phyloP scores from a whole-genome alignment of 2,113 vertebrate genomes.

The Hypocryptadius cinnamomeus region DNA sequence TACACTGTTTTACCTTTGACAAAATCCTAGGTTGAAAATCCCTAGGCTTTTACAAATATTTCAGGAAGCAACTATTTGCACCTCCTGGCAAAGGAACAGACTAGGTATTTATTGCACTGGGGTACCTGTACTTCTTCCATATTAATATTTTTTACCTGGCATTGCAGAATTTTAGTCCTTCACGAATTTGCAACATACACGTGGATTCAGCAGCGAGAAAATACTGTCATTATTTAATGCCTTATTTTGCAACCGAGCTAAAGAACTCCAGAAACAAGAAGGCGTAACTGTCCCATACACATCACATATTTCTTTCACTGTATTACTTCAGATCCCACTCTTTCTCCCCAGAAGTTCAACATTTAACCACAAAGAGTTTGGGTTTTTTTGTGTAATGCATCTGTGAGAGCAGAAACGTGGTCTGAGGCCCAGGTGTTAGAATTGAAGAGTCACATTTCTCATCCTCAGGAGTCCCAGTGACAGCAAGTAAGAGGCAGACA shows the following conservation, averaged over 20 bases:
- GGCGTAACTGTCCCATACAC: accelerated
- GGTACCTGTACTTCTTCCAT: not conserved
- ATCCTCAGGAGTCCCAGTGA: not conserved
- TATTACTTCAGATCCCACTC: not conserved
- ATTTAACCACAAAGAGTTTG: not conserved
- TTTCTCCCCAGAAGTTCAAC: not conserved
- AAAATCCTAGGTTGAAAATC: not conserved
- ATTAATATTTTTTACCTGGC: not conserved
- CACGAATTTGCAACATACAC: not conserved
- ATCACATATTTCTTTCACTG: not conserved
- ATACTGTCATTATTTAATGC: not conserved
- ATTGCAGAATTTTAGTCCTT: not conserved
- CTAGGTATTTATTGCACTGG: not conserved
- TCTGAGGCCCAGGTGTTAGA: not conserved
- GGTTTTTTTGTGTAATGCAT: not conserved
- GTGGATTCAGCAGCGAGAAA: not conserved
- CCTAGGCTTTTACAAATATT: not conserved
- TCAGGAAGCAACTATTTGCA: not conserved
- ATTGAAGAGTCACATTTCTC: not conserved
- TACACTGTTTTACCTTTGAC: not conserved
- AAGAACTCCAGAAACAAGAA: not conserved
- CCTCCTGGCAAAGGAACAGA: not conserved
- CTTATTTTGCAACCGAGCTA: not conserved
- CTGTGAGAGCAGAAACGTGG: not conserved
- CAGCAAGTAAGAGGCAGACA: not conserved